Conservation (phyloP, 2,888 invertebrate genomes). For the Plebejus argus region DNA sequence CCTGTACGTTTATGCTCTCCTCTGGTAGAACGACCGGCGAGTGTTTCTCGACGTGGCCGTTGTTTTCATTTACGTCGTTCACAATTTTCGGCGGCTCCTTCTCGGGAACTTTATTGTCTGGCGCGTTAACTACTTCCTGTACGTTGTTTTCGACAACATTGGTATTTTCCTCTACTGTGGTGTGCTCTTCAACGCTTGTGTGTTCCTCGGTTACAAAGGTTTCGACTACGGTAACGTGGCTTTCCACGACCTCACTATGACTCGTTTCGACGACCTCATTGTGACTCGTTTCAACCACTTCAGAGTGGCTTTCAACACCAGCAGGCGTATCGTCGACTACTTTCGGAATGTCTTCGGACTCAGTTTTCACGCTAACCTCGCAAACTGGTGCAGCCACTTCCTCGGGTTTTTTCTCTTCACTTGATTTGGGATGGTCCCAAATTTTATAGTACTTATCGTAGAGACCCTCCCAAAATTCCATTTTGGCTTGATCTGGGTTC, state of each 20-base stretch:
- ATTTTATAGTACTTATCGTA: slow-evolving; percentile 67
- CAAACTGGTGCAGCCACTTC: slow-evolving; percentile 34
- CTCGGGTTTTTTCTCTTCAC: slow-evolving; percentile 32
- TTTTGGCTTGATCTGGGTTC: slow-evolving; percentile 63
- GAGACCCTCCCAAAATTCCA: slow-evolving; percentile 69
- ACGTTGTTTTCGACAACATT: slow-evolving; percentile 13
- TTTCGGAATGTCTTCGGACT: slow-evolving; percentile 18
- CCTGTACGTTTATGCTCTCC: slow-evolving; percentile 34
- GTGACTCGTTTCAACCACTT: neutral
- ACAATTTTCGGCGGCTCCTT: slow-evolving; percentile 27
- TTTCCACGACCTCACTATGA: slow-evolving; percentile 4
- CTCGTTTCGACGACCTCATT: neutral
- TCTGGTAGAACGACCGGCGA: slow-evolving; percentile 13
- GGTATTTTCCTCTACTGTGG: neutral
- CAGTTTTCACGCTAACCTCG: slow-evolving; percentile 32
- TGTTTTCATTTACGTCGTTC: slow-evolving; percentile 33
- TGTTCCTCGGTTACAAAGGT: neutral
- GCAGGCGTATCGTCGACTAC: neutral
- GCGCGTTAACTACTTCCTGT: neutral
- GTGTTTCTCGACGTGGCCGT: slow-evolving; percentile 24
- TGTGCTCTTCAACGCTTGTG: neutral
- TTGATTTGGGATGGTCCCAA: slow-evolving; percentile 60
- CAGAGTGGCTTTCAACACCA: neutral
- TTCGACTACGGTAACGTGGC: slow-evolving; percentile 20
- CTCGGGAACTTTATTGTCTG: slow-evolving; percentile 18